Evolutionary conservation across 2,888 invertebrate species (phyloP).

Genomic region (Apoda limacodes): DNA sequence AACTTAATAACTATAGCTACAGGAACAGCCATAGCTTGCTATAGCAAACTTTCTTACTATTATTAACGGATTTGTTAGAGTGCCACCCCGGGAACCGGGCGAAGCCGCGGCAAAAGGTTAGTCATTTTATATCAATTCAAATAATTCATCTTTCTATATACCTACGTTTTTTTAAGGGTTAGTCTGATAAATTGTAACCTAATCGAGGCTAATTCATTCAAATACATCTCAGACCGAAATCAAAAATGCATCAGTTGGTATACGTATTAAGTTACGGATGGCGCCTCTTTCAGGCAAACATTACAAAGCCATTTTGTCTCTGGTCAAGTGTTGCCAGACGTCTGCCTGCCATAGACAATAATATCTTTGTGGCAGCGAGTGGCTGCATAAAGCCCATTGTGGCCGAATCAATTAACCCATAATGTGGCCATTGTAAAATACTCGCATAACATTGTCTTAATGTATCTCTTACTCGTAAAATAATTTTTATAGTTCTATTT

Average conservation of each 20-base stretch:
- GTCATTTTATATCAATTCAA: too few relatives aligned
- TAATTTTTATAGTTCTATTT: slow-evolving; percentile 67
- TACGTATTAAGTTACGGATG: slow-evolving; percentile 56
- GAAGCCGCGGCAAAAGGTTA: too few relatives aligned
- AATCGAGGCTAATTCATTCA: too few relatives aligned
- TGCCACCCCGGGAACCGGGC: too few relatives aligned
- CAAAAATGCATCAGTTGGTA: slow-evolving; percentile 33
- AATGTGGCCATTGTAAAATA: slow-evolving; percentile 62
- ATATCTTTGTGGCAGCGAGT: slow-evolving; percentile 52
- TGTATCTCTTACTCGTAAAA: slow-evolving; percentile 60
- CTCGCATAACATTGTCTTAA: slow-evolving; percentile 63
- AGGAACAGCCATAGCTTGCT: too few relatives aligned
- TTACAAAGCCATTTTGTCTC: slow-evolving; percentile 68
- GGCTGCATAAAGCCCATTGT: slow-evolving; percentile 58
- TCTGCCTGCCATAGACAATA: slow-evolving; percentile 61
- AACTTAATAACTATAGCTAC: too few relatives aligned
- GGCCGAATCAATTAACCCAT: slow-evolving; percentile 63
- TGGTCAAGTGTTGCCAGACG: slow-evolving; percentile 67
- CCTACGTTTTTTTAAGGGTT: too few relatives aligned
- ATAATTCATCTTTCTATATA: too few relatives aligned
- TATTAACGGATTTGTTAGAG: too few relatives aligned
- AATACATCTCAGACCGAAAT: slow-evolving; percentile 25
- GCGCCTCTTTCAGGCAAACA: slow-evolving; percentile 56
- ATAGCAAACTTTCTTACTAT: too few relatives aligned
- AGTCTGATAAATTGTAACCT: too few relatives aligned